phyloP scores from a whole-genome alignment of 2,888 invertebrate genomes.

The Drosophila mayaguana region DNA sequence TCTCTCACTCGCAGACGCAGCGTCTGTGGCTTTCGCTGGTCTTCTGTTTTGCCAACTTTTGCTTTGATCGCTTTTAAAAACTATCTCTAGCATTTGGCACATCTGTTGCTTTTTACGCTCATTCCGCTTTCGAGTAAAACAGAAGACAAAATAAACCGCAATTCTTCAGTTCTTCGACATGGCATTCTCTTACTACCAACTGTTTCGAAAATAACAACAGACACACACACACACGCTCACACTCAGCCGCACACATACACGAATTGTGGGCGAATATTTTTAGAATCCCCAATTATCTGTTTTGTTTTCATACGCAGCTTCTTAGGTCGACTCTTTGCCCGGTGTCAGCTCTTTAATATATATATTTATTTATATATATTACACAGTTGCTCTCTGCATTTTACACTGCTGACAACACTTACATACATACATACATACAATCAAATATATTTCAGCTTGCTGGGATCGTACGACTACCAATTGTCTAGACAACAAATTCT shows the following conservation, averaged over 20 bases:
- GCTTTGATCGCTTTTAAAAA: slow-evolving; percentile 51
- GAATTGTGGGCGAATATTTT: slow-evolving; percentile 62
- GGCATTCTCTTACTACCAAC: slow-evolving; percentile 28
- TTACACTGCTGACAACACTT: slow-evolving; percentile 3
- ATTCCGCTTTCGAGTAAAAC: slow-evolving; percentile 47
- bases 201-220: slow-evolving; percentile 12
- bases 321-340: slow-evolving; percentile 30
- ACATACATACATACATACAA: not conserved
- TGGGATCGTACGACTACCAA: slow-evolving; percentile 24
- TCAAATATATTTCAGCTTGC: slow-evolving; percentile 6
- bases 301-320: slow-evolving; percentile 75
- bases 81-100: slow-evolving; percentile 17
- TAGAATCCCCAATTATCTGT: slow-evolving; percentile 69
- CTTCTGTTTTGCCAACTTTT: slow-evolving; percentile 17
- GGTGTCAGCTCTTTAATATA: slow-evolving; percentile 1
- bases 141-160: slow-evolving; percentile 13
- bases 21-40: slow-evolving; percentile 35
- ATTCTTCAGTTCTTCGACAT: slow-evolving; percentile 36
- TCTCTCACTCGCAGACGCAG: not conserved
- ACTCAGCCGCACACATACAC: not conserved
- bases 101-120: slow-evolving; percentile 10
- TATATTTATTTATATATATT: slow-evolving; percentile 3
- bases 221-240: slow-evolving; percentile 3
- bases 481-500: slow-evolving; percentile 27
- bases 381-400: slow-evolving; percentile 9